A percentile compares a stretch with the other conserved stretches of the same genome.
Evolutionary conservation across 2,113 vertebrate species (phyloP).

Genomic region (Lichenostomus cassidix): DNA sequence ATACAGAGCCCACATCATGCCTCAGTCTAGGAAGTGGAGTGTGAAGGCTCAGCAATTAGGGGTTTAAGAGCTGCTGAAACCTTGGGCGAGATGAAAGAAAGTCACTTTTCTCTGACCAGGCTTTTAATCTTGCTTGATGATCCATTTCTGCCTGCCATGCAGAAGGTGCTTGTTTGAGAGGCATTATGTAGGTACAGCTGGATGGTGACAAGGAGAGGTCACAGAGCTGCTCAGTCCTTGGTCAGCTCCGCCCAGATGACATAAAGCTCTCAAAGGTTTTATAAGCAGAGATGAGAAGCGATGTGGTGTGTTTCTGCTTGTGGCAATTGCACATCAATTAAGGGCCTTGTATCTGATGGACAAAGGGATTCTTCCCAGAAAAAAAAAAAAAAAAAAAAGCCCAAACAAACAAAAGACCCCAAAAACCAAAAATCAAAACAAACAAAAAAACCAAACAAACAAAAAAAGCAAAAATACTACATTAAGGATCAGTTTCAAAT

Average conservation of each 20-base stretch:
- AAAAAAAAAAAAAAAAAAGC: no score
- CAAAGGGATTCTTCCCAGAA: fast-evolving
- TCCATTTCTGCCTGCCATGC: slow-evolving; percentile 15
- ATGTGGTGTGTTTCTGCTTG: not conserved
- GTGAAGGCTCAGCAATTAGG: not conserved
- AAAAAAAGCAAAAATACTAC: not conserved
- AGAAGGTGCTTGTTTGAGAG: not conserved
- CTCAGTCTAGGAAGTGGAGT: not conserved
- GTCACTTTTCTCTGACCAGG: slow-evolving; percentile 6
- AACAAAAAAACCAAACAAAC: not conserved
- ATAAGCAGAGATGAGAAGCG: not conserved
- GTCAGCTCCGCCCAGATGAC: not conserved
- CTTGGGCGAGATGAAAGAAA: slow-evolving; percentile 32
- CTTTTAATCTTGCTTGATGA: slow-evolving; percentile 39
- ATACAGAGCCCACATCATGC: not conserved
- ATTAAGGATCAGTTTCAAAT: not conserved
- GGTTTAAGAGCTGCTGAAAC: slow-evolving; percentile 5
- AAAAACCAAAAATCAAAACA: no score
- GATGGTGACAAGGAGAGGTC: not conserved
- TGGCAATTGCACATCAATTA: not conserved
- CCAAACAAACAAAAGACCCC: no score
- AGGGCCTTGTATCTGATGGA: not conserved
- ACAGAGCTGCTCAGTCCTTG: not conserved
- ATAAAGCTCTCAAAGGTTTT: not conserved
- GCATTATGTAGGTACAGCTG: not conserved